phyloP scores from a whole-genome alignment of 1,140 invertebrate species.

The Arion vulgaris region DNA sequence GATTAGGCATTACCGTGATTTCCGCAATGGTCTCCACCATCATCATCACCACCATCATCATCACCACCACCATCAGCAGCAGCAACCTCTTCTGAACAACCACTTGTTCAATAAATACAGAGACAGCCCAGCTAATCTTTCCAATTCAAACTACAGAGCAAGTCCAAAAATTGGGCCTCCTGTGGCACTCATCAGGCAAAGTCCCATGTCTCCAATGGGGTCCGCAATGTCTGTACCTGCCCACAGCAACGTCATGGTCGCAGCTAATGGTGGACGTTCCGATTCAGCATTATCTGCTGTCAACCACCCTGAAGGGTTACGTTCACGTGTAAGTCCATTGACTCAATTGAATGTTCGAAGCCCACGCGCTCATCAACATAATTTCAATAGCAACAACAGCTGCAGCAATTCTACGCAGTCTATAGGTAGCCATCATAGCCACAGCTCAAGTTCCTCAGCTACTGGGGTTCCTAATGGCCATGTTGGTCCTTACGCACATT shows the following conservation, averaged over 20 bases:
- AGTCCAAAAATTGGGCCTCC: neutral
- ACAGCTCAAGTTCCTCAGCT: constrained; percentile 47
- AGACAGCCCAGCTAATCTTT: constrained; percentile 37
- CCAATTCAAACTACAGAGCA: constrained; percentile 39
- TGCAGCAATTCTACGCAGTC: constrained; percentile 47
- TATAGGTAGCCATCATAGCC: constrained; percentile 49
- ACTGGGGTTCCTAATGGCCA: constrained; percentile 26
- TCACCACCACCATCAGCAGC: constrained; percentile 25
- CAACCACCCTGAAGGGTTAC: constrained; percentile 28
- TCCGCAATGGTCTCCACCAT: constrained; percentile 77
- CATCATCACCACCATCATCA: constrained; percentile 46
- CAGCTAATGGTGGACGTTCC: constrained; percentile 35
- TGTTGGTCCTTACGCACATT: constrained; percentile 2
- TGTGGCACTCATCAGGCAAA: constrained; percentile 8
- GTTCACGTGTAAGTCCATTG: constrained; percentile 38
- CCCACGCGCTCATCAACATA: constrained; percentile 32
- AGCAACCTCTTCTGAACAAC: constrained; percentile 31
- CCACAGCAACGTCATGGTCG: constrained; percentile 4
- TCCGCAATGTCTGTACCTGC: constrained; percentile 48
- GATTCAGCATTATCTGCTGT: constrained; percentile 43
- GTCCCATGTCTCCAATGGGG: constrained; percentile 43
- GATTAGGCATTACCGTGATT: constrained; percentile 95
- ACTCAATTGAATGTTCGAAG: constrained; percentile 42
- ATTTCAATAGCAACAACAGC: constrained; percentile 25
- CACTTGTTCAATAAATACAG: constrained; percentile 44